A percentile compares a stretch with the other conserved stretches of the same genome.
Evolutionary conservation across 2,113 vertebrate species (phyloP).

Genomic region (Catagonus wagneri): DNA sequence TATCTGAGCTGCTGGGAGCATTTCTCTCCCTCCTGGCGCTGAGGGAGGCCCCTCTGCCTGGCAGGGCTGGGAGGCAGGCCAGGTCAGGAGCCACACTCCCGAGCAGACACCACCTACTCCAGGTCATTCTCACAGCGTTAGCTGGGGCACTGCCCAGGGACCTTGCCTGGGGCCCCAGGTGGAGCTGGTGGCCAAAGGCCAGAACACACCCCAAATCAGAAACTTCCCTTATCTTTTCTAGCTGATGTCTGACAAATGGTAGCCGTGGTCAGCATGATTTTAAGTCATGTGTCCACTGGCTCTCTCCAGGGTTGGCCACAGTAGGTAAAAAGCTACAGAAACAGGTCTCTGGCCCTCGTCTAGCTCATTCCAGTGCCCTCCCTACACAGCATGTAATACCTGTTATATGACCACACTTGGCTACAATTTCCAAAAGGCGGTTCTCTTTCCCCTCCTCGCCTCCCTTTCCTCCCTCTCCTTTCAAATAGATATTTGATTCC

Average conservation of each 20-base stretch:
- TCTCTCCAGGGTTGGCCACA: neutral
- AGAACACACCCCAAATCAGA: neutral
- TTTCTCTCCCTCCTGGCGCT: slow-evolving; percentile 32
- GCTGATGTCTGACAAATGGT: accelerated
- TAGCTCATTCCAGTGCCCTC: neutral
- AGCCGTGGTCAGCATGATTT: neutral
- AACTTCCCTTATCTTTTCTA: neutral
- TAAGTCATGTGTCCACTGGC: accelerated
- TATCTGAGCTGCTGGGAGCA: neutral
- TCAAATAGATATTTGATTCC: neutral
- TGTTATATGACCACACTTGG: neutral
- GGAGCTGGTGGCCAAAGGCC: neutral
- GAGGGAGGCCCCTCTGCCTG: slow-evolving; percentile 70
- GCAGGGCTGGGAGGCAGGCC: slow-evolving; percentile 27
- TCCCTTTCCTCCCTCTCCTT: neutral
- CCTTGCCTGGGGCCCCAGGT: neutral
- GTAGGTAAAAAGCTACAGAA: no score
- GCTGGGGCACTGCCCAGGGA: neutral
- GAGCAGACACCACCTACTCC: neutral
- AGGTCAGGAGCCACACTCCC: slow-evolving; percentile 6
- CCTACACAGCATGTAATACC: accelerated
- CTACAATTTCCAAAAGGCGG: neutral
- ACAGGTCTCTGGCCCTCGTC: neutral
- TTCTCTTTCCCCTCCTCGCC: neutral
- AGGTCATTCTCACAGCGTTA: neutral